These are phyloP conservation scores for Pristionchus maxplancki DNA, from an alignment of 2,888 invertebrate species.

Conservation along the genomic window DNA sequence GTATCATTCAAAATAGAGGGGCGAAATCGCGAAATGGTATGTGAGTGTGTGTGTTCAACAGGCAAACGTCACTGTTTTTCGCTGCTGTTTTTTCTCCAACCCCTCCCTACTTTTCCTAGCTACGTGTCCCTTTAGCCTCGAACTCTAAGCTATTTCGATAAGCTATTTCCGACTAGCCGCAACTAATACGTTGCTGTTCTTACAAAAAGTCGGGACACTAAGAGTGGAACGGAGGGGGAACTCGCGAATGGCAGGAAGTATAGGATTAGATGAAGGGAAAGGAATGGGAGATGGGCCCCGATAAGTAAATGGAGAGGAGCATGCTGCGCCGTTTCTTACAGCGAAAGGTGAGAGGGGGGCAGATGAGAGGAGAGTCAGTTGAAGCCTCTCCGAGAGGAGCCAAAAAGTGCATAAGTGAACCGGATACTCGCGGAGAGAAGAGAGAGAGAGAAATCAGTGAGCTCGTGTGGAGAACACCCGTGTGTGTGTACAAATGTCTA, in stretches of 20 bases:
- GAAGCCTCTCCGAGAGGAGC: constrained; percentile 4
- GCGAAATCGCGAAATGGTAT: background rate
- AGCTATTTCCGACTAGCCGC: background rate
- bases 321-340: background rate
- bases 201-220: background rate
- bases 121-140: background rate
- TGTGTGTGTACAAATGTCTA: constrained; percentile 20
- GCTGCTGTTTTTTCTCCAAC: background rate
- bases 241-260: background rate
- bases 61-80: constrained; percentile 12
- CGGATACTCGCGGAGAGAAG: constrained; percentile 13
- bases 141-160: background rate
- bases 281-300: background rate
- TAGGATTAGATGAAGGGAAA: background rate
- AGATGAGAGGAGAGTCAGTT: too few relatives aligned
- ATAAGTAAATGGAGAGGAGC: background rate
- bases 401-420: constrained; percentile 45
- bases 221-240: background rate
- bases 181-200: background rate
- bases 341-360: constrained; percentile 29
- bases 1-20: background rate
- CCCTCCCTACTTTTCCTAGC: background rate
- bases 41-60: constrained; percentile 12
- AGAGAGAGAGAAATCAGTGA: background rate
- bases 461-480: constrained; percentile 1